Evolutionary conservation across 2,113 vertebrate species (phyloP), one percentile per base, ranked within the genome.

Genomic region (Alaudala cheleensis): DNA sequence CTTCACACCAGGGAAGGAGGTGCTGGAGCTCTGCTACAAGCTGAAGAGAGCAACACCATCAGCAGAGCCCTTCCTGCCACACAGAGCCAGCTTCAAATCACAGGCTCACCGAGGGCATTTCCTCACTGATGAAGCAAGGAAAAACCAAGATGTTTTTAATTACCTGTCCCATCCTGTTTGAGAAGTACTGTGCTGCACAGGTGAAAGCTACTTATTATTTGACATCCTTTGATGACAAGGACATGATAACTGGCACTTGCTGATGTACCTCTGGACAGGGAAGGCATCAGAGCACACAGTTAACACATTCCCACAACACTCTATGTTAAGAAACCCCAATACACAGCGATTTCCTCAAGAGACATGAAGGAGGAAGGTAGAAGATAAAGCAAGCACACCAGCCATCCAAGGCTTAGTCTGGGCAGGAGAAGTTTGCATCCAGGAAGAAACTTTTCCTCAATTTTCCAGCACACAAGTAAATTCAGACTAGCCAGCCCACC

Each of bases 121-220:
- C 94, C 92, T 97, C 94, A 83, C 88, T 94, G 86, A 80, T 9
- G 16, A 82, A 76, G 34, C 42, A 86, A 72, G 53, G 29, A 81
- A 78, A 70, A 88, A 34, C 18, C 69, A 67, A 51, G 67, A 54
- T 88, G n/a, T 58, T 85, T 71, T 67, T 66, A 81, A 91, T 58
- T 64, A 42, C 70, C 80, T 65, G 44, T 69, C 51, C 91, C 71
- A 54, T 8, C 14, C 56, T 84, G 82, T 93, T 76, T 81, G 79
- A 53, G 74, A 90, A 92, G 51, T 58, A 79, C 65, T 4, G 5
- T 79, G 65, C 33, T 47, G 51, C 33, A 57, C 5, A 2, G 67
- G 28, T 50, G 88, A 72, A 92, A 90, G 42, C 44, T 37, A 60
- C 65, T 88, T 77, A 67, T 29, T 70, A 53, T 83, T 26, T 95